Evolutionary conservation across 2,888 invertebrate species (phyloP), one percentile per base, ranked within the genome.

Genomic region (Caenorhabditis panamensis): DNA sequence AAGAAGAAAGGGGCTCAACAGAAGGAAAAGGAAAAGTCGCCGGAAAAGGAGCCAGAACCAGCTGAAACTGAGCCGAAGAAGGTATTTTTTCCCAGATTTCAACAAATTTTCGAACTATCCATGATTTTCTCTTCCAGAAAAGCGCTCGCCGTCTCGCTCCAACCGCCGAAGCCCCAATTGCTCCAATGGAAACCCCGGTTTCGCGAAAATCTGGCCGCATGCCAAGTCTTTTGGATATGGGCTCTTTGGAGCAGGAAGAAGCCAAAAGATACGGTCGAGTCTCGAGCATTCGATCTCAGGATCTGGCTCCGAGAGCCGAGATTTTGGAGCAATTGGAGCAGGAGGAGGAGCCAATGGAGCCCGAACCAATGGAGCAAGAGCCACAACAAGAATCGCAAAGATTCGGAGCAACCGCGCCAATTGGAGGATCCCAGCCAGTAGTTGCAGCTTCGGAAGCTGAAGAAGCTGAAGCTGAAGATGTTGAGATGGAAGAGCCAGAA

Each of bases 101-200:
- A 37, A 20, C 31, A 6, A 16, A 5, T 1, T 37, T 16, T 44
- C 2, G 5, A 24, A 9, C 18, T 6, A 11, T 13, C 13, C 4
- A n/a, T n/a, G n/a, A n/a, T n/a, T n/a, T n/a, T n/a, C 8, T 26
- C 13, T n/a, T 62, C 18, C 62, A 62, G 62, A 26, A 47, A 13
- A 13, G 44, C 18, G n/a, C 62, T 49, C 47, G 47, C 47, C 62
- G 62, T n/a, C 62, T 47, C 6, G 22, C n/a, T n/a, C n/a, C n/a
- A n/a, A n/a, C n/a, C n/a, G n/a, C n/a, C n/a, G n/a, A n/a, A n/a
- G n/a, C n/a, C n/a, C n/a, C n/a, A n/a, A n/a, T 24, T n/a, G 9
- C n/a, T 4, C 3, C 11, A 2, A 28, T 56, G 36, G 16, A 18
- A 37, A 58, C 58, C 1, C 20, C 22, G 1, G 31, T 20, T 37